Evolutionary conservation across 23 tunicate genomes (phyloP).

Genomic region (Botrylloides violaceus): DNA sequence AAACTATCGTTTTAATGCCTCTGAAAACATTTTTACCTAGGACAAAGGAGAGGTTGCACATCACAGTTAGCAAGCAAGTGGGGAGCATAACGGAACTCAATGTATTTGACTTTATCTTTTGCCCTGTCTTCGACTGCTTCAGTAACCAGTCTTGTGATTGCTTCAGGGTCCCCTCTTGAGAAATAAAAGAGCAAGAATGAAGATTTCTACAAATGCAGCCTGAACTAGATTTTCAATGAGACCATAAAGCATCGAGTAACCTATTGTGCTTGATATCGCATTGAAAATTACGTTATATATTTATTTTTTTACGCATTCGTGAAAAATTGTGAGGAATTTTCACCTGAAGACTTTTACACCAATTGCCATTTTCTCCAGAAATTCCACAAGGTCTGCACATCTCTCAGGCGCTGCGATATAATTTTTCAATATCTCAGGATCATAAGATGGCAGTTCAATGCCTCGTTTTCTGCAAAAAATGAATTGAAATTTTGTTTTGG

Average conservation of each 20-base stretch:
- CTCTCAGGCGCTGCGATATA: not conserved
- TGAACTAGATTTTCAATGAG: no score
- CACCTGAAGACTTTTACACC: slow-evolving; percentile 26
- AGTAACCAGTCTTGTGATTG: slow-evolving; percentile 34
- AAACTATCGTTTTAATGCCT: no score
- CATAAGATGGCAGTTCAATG: slow-evolving; percentile 28
- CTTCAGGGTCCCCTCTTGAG: slow-evolving; percentile 37
- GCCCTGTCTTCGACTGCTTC: slow-evolving; percentile 88
- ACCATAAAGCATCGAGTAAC: not conserved
- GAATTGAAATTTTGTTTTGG: not conserved
- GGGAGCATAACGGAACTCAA: slow-evolving; percentile 76
- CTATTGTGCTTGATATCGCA: no score
- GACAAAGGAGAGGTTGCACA: slow-evolving; percentile 35
- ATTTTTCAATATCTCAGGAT: slow-evolving; percentile 10
- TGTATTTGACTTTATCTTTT: slow-evolving; percentile 42
- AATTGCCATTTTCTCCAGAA: not conserved
- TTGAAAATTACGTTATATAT: no score
- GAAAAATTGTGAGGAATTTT: slow-evolving; percentile 11
- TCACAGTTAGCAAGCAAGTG: slow-evolving; percentile 69
- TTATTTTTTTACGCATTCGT: no score
- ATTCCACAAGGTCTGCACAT: slow-evolving; percentile 29
- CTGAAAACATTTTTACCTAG: slow-evolving; percentile 27
- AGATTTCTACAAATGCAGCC: no score
- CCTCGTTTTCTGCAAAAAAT: slow-evolving; percentile 29
- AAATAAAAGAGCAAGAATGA: not conserved